A percentile compares a stretch with the other conserved stretches of the same genome.
Conservation (phyloP, 2,113 vertebrate genomes). For the Melospiza georgiana region DNA sequence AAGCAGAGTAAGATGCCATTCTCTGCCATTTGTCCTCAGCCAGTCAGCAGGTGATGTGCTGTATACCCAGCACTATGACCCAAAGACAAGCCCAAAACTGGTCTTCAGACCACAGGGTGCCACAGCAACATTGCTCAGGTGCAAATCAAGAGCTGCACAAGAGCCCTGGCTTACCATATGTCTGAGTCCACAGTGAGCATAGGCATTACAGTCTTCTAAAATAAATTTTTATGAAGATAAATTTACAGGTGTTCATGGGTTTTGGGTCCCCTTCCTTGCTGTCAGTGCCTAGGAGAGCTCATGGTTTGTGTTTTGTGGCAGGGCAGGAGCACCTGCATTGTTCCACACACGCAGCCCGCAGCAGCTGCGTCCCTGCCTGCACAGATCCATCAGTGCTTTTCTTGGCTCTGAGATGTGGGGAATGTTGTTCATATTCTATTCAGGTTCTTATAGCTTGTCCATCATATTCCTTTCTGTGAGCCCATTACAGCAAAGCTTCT, state of each 20-base stretch:
- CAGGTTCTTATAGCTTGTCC: neutral
- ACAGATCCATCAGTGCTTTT: neutral
- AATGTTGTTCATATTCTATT: neutral
- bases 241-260: neutral
- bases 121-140: neutral
- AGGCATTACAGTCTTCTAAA: neutral
- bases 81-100: neutral
- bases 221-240: neutral
- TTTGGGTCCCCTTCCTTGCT: neutral
- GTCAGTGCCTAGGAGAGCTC: neutral
- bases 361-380: neutral
- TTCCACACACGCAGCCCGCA: neutral
- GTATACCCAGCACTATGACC: neutral
- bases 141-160: neutral
- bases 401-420: neutral
- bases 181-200: neutral
- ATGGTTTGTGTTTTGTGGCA: neutral
- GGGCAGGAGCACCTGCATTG: neutral
- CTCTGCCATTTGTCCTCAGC: neutral
- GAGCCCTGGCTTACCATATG: fast-evolving
- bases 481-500: neutral
- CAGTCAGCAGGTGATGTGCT: neutral
- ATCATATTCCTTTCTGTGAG: neutral
- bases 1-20: neutral
- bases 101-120: neutral